Base-by-base conservation (phyloP, 2,797 vertebrate species). In the Liasis olivaceus region DNA sequence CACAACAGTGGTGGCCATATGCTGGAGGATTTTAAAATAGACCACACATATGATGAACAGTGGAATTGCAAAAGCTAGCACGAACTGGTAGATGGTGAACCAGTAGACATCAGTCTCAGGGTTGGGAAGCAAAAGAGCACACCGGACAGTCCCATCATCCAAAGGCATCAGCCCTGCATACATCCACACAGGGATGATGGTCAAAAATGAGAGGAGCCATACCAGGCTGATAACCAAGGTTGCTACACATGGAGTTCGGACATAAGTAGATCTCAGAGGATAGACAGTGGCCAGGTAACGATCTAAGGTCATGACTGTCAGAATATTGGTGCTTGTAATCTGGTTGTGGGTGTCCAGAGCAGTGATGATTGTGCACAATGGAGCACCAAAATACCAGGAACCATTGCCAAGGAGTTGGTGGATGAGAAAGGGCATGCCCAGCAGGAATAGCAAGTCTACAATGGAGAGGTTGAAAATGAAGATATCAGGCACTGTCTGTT, bases 11-110 rank as follows among this genome's bases (percentile, higher is more conserved):
- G 98, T 98, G n/a, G 98, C 97, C 98, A 99, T 98, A 96, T 98
- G 98, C 93, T 98, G 98, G 26, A 99, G 98, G 95, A 99, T 98
- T 96, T 98, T 98, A 90, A 98, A 98, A 94, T 98, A 98, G 47
- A 98, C 98, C 85, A 97, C 91, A 0, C 98, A 98, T 95, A 98
- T 99, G 88, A 99, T 96, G 58, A 94, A 87, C 93, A 98, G n/a
- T 0, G 98, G 98, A 91, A 98, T 95, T 0, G 98, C 98, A 26
- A 99, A 99, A 1, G 98, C 98, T 93, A 98, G 94, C 96, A 98
- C 97, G 95, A 99, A 99, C 97, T 98, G 98, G 91, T 98, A 99
- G 85, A 99, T 98, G 0, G 98, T 99, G 95, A 98, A 99, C 98
- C 98, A 99, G 95, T 98, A 98, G 26, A 97, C 98, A 95, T 98